Base-by-base conservation (phyloP, 2,888 invertebrate species). In the Heliconius sara region DNA sequence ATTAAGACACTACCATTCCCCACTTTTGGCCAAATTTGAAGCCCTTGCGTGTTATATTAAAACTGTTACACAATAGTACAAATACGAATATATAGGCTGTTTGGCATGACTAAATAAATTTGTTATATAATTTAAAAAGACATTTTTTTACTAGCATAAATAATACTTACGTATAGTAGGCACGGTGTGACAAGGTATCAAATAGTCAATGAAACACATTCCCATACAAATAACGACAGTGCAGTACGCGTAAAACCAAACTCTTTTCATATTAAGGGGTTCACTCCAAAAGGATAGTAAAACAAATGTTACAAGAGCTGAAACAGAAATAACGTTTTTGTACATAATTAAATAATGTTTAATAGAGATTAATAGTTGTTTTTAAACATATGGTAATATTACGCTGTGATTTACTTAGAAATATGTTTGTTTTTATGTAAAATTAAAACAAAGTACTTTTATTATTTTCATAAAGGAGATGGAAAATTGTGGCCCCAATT, bases 211-310 rank as follows among this genome's bases (percentile, higher is more conserved):
- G 63, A 90, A 91, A 47, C 92, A 91, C 10, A 95, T 83, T 7
- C 93, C 92, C 85, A 91, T 86, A 52, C 89, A 89, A 52, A 95
- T 90, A 6, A 92, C 83, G 2, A 91, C 84, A 0, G 86, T 83
- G 16, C 89, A 88, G 0, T 91, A 89, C 0, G 90, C 85, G 82
- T 92, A 91, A 85, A 93, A 92, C 91, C 91, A 92, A 10, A 95
- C 88, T 19, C 93, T 85, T 3, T 86, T 85, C 86, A 91, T 85
- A 3, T 87, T 89, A 10, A 95, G 82, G 0, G 93, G 89, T 25
- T 93, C 91, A 16, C 88, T 90, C 93, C 93, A 94, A 83, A 95
- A 95, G 0, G 95, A 93, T 83, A 93, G 86, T 0, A 95, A 85
- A 0, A 94, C 84, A 82, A 95, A 95, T 1, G 86, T 84, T 2